Percentiles rank a stretch among this genome's conserved stretches.
Evolutionary conservation across 2,888 invertebrate species (phyloP).

Genomic region (Eupithecia exiguata): DNA sequence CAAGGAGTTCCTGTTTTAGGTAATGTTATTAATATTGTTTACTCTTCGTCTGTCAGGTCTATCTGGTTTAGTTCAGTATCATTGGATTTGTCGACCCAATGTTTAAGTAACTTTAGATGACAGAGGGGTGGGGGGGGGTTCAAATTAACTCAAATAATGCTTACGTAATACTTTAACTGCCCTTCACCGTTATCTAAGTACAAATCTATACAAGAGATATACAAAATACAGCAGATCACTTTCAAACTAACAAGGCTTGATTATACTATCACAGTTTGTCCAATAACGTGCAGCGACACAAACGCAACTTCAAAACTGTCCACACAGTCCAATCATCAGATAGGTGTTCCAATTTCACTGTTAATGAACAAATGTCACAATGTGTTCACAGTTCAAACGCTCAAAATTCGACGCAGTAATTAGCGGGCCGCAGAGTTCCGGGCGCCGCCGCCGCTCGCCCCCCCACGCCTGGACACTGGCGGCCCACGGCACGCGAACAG

Average conservation of each 20-base stretch:
- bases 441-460: constrained; percentile 47
- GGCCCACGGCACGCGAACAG: constrained; percentile 42
- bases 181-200: too few species aligned
- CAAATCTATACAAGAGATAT: neutral
- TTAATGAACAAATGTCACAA: constrained; percentile 45
- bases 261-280: neutral
- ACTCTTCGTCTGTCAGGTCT: too few species aligned
- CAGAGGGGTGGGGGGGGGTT: too few species aligned
- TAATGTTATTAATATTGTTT: too few species aligned
- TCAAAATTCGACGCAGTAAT: constrained; percentile 44
- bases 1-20: too few species aligned
- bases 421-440: constrained; percentile 43
- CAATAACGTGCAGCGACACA: neutral
- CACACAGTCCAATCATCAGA: constrained; percentile 35
- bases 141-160: too few species aligned
- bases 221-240: neutral
- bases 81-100: too few species aligned
- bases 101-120: too few species aligned
- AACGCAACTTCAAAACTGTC: constrained; percentile 20
- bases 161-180: too few species aligned
- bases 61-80: too few species aligned
- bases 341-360: constrained; percentile 36
- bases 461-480: constrained; percentile 50
- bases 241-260: neutral
- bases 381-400: constrained; percentile 51